Conservation (phyloP, 2,113 vertebrate species). For the Cisticola juncidis region DNA sequence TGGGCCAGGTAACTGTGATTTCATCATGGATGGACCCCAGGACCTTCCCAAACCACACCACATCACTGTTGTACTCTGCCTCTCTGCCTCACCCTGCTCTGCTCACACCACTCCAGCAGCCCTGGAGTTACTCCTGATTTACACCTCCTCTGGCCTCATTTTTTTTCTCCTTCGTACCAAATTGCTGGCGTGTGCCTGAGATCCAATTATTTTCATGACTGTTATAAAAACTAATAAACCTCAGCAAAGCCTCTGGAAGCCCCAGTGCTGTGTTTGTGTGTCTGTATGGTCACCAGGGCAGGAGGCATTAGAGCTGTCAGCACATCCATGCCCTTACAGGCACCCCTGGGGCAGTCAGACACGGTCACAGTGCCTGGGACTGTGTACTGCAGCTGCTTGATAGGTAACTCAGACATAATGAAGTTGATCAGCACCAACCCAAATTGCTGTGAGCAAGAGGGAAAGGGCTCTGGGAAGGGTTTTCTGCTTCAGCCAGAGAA, state of each 20-base stretch:
- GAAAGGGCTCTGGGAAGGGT: not conserved
- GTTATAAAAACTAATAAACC: slow-evolving; percentile 43
- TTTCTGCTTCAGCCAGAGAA: not conserved
- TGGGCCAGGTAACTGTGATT: not conserved
- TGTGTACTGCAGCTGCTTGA: not conserved
- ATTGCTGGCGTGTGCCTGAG: fast-evolving
- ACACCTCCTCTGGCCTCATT: slow-evolving; percentile 20
- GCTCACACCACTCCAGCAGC: not conserved
- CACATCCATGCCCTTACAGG: not conserved
- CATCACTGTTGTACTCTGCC: fast-evolving
- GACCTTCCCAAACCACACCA: not conserved
- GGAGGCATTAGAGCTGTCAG: not conserved
- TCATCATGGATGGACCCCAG: fast-evolving
- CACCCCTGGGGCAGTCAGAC: not conserved
- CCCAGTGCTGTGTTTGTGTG: not conserved
- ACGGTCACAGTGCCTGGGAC: not conserved
- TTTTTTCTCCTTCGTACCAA: not conserved
- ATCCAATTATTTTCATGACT: slow-evolving; percentile 25
- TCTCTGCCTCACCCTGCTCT: not conserved
- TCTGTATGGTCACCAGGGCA: not conserved
- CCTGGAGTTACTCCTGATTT: slow-evolving; percentile 21
- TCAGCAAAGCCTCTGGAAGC: not conserved
- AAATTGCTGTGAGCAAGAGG: not conserved
- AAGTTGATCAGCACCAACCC: not conserved
- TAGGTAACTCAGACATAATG: not conserved